Conservation (phyloP, 2,113 vertebrate species). For the Isichthys henryi region DNA sequence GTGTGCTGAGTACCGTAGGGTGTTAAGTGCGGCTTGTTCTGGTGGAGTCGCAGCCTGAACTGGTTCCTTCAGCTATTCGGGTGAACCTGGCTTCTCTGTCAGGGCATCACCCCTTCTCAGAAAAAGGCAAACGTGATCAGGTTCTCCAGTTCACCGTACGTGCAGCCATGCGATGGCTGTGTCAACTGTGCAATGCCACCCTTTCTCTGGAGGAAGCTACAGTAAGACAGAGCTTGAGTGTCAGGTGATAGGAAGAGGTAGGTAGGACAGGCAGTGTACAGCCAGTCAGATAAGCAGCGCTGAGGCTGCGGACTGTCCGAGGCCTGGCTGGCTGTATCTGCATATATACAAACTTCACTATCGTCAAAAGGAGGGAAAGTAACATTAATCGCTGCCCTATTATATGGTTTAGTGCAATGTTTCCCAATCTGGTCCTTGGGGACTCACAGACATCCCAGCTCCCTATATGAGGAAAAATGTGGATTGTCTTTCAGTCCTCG, state of each 20-base stretch:
- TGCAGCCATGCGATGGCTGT: constrained; percentile 27
- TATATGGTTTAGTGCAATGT: not conserved
- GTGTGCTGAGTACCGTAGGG: not conserved
- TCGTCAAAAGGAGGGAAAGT: not conserved
- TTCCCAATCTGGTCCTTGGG: not conserved
- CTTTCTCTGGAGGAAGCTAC: constrained; percentile 36
- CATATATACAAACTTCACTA: not conserved
- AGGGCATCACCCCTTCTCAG: not conserved
- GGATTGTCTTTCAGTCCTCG: not conserved
- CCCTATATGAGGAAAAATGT: not conserved
- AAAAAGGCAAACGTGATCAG: constrained; percentile 37
- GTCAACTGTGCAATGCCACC: constrained; percentile 31
- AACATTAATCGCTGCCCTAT: not conserved
- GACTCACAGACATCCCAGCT: not conserved
- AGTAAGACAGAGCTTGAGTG: constrained; percentile 15
- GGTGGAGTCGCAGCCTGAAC: not conserved
- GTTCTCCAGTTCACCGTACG: constrained; percentile 30
- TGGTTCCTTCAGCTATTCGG: not conserved
- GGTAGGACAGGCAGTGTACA: not conserved
- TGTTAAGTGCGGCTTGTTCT: not conserved
- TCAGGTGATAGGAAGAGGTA: not conserved
- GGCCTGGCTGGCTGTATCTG: not conserved
- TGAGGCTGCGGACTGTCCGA: not conserved
- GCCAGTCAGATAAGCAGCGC: not conserved
- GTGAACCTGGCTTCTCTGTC: not conserved